Conservation (phyloP, 2,797 vertebrate species). For the Malacoraja senta region DNA sequence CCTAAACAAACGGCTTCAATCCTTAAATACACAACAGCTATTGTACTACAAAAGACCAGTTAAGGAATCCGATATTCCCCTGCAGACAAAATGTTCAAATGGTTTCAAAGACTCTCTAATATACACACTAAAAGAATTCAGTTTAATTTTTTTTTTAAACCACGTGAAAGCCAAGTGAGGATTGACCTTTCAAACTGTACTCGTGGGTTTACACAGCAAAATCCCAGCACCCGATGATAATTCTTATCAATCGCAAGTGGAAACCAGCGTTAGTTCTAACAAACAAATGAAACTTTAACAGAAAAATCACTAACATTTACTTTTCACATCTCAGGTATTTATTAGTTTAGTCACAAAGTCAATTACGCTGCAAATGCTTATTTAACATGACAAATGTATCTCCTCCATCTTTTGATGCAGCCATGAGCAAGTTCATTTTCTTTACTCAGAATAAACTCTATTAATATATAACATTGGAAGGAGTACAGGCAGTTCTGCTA, state of each 20-base stretch:
- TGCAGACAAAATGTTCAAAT: neutral
- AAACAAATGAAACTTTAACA: neutral
- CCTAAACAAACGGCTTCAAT: neutral
- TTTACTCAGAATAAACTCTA: neutral
- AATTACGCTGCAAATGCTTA: neutral
- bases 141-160: neutral
- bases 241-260: neutral
- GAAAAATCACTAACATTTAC: neutral
- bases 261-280: neutral
- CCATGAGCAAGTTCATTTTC: neutral
- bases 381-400: neutral
- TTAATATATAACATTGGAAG: too few species aligned
- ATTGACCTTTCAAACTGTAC: neutral
- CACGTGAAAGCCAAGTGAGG: neutral
- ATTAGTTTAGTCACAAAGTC: neutral
- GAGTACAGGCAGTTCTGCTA: too few species aligned
- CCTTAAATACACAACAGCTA: conserved; percentile 19
- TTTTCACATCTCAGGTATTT: neutral
- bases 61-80: neutral
- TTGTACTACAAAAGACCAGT: neutral
- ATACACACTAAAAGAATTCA: neutral
- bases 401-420: neutral
- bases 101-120: neutral
- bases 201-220: neutral
- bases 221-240: neutral